A percentile compares a stretch with the other conserved stretches of the same genome.
Conservation (phyloP, 1,140 invertebrate genomes). For the Brachionus rotundiformis region DNA sequence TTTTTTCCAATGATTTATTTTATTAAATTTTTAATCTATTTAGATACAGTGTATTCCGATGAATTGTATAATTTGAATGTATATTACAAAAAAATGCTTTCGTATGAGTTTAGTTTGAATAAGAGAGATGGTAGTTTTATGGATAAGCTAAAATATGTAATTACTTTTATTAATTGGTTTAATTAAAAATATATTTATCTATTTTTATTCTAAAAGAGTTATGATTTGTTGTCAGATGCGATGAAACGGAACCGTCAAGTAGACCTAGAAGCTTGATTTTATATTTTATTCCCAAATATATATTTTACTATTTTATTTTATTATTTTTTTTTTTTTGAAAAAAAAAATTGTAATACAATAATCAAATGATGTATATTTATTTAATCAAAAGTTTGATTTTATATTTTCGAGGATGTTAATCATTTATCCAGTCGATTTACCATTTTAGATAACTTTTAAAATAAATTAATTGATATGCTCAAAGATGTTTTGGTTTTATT, state of each 20-base stretch:
- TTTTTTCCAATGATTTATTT: not conserved
- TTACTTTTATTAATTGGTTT: no score
- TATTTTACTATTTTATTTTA: no score
- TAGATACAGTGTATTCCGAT: not conserved
- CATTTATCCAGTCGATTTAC: not conserved
- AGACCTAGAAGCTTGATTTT: not conserved
- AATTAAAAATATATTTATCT: not conserved
- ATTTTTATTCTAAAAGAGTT: not conserved
- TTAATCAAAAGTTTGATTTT: not conserved
- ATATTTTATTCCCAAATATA: no score
- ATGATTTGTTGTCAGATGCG: slow-evolving; percentile 27
- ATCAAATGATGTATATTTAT: not conserved
- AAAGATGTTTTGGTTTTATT: not conserved
- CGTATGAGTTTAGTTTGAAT: slow-evolving; percentile 35
- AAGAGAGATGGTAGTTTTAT: not conserved
- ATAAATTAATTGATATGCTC: not conserved
- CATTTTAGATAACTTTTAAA: not conserved
- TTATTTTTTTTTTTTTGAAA: no score
- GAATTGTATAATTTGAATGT: slow-evolving; percentile 21
- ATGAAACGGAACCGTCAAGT: slow-evolving; percentile 17
- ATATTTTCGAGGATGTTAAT: not conserved
- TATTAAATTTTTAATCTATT: not conserved
- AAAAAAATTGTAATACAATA: no score
- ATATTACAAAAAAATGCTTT: slow-evolving; percentile 22
- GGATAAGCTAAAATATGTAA: slow-evolving; percentile 39